Base-by-base conservation (phyloP, 2,797 vertebrate species). In the Fistularia tabacaria region DNA sequence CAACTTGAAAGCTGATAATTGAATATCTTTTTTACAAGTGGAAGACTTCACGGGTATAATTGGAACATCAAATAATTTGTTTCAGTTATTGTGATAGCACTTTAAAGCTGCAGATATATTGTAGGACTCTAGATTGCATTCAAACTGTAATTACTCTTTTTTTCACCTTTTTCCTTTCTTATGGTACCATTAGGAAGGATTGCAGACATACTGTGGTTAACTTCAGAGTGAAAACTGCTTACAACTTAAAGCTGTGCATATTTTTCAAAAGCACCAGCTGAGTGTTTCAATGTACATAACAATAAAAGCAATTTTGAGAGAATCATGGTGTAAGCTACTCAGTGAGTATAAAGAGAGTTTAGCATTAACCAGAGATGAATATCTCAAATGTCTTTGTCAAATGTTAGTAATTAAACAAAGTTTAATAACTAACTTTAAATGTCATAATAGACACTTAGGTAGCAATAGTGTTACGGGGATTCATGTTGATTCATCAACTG, bases 1-100 rank as follows among this genome's bases (percentile, higher is more conserved):
- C 59, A 67, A 73, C 60, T 75, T 63, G 77, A 82, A 71, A 57
- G 61, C 52, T 69, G 79, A 76, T 73, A 71, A 81, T 74, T 38
- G 10, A 54, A 64, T 57, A 62, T 46, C 45, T 46, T 10, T 73
- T 50, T 64, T 54, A 49, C 79, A 57, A 51, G 47, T 25, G n/a
- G 38, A 38, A n/a, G 42, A 42, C 46, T 38, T 47, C 12, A 51
- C 14, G 41, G 64, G 39, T 49, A 54, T 49, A 66, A 51, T 49
- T 57, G 6, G 14, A 51, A 65, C 36, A 56, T 71, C 12, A 76
- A 63, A 71, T 45, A 57, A 53, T 54, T n/a, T 10, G 12, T 36
- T 64, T 66, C 36, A 56, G 43, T 41, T 48, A 10, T 42, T 38
- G 6, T 64, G 40, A 74, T 53, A 59, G 46, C 40, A 48, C 38